phyloP scores from a whole-genome alignment of 2,797 vertebrate genomes.

The Pampus argenteus region DNA sequence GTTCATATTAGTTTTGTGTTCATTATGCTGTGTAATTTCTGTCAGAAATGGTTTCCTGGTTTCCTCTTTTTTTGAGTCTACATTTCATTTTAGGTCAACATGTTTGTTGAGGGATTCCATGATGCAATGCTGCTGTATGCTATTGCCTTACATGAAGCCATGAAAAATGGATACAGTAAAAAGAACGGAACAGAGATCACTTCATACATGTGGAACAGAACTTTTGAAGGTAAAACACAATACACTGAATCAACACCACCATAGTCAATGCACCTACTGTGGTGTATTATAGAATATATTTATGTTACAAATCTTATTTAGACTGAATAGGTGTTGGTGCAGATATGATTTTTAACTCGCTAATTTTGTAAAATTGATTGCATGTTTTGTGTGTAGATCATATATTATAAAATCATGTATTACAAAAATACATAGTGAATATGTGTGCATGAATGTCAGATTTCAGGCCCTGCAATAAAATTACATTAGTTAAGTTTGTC shows the following conservation, averaged over 20 bases:
- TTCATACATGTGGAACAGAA: slow-evolving; percentile 93
- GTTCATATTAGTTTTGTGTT: not conserved
- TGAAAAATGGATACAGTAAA: slow-evolving; percentile 92
- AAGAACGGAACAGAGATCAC: slow-evolving; percentile 93
- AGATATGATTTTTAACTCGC: too few species aligned
- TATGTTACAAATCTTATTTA: too few species aligned
- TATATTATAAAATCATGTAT: too few species aligned
- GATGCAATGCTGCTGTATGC: slow-evolving; percentile 94
- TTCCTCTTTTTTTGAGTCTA: slow-evolving; percentile 14
- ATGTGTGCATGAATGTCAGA: too few species aligned
- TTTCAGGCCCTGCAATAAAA: too few species aligned
- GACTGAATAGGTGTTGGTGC: too few species aligned
- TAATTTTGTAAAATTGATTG: too few species aligned
- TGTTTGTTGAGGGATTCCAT: slow-evolving; percentile 99
- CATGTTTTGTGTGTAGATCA: too few species aligned
- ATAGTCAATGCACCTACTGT: not conserved
- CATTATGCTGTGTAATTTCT: not conserved
- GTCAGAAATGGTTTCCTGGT: not conserved
- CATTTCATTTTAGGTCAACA: slow-evolving; percentile 89
- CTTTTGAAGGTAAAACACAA: slow-evolving; percentile 91
- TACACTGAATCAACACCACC: not conserved
- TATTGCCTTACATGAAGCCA: slow-evolving; percentile 91
- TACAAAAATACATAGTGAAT: too few species aligned
- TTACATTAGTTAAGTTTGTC: too few species aligned
- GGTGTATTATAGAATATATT: not conserved